Evolutionary conservation across 2,113 vertebrate species (phyloP).

Genomic region (Ammodytes dubius): DNA sequence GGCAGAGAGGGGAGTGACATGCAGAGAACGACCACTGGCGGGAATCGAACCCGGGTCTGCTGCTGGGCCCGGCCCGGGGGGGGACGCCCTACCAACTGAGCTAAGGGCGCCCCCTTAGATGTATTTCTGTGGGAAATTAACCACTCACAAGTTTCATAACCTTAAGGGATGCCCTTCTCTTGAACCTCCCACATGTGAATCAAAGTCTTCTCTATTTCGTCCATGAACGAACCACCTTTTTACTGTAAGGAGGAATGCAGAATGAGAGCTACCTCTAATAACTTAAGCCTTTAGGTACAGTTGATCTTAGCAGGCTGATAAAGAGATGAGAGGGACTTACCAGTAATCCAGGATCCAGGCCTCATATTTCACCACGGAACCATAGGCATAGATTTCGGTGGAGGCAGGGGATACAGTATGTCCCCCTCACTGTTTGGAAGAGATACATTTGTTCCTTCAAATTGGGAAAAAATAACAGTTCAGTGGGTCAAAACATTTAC

Average conservation of each 20-base stretch:
- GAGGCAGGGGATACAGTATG: no score
- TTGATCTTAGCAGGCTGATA: neutral
- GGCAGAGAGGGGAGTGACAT: no score
- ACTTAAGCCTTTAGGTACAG: conserved; percentile 22
- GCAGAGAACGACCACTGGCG: no score
- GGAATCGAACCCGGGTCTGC: no score
- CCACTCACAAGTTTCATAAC: neutral
- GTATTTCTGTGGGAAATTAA: neutral
- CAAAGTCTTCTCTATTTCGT: conserved; percentile 6
- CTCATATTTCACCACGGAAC: neutral
- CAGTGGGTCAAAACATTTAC: no score
- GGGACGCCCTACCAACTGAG: no score
- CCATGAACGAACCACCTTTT: neutral
- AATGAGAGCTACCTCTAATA: neutral
- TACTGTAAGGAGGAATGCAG: neutral
- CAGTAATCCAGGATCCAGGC: neutral
- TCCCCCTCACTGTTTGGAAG: no score
- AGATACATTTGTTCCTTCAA: no score
- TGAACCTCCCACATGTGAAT: conserved; percentile 5
- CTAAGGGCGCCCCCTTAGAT: no score
- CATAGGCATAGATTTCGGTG: no score
- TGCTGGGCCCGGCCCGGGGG: no score
- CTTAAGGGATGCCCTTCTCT: neutral
- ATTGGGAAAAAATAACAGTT: no score
- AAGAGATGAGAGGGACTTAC: neutral